Base-by-base conservation (phyloP, 2,888 invertebrate genomes). In the Melanotus villosus region DNA sequence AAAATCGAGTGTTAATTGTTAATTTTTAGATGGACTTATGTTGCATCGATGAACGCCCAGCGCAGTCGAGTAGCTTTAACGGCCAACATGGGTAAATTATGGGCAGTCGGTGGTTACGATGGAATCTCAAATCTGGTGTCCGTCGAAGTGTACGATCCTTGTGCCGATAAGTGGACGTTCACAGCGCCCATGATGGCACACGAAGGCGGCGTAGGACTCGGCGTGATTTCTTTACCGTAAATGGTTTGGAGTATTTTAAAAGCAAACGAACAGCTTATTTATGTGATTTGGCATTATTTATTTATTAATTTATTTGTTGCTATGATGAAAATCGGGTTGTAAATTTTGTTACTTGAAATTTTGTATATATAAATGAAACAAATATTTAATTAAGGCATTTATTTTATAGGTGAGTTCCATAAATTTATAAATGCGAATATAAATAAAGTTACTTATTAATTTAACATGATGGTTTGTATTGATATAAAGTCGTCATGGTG, bases 181-280 rank as follows among this genome's bases (percentile, higher is more conserved):
- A 91, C 90, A 12, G 88, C 92, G 1, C 87, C 92, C 0, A 95
- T 95, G 94, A 90, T 91, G 75, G 93, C 93, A 1, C 96, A 96
- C 81, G 95, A 95, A 81, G 96, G 95, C 0, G 95, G 95, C 0
- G 95, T 96, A 0, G 95, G 95, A n/a, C 92, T 94, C 19, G 95
- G 94, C 0, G 94, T 95, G 3, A 90, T 95, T 69, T 82, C 84
- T 34, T 32, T 52, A 32, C 52, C 52, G 9, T 52, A 52, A 52
- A 47, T 10, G 21, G 7, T 18, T 12, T 14, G 7, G 12, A 16
- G 9, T 38, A n/a, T 38, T n/a, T 38, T 5, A 38, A 38, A 4
- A 2, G 12, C 12, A 14, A 41, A 18, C 6, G 12, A 14, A n/a
- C n/a, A n/a, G n/a, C 41, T 16, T 41, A 16, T 26, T 26, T 7